Percentiles rank a stretch among this genome's conserved stretches.
These are phyloP conservation scores for Lepetodrilus schrolli DNA, from an alignment of 2,888 invertebrate genomes.

Conservation along the genomic window DNA sequence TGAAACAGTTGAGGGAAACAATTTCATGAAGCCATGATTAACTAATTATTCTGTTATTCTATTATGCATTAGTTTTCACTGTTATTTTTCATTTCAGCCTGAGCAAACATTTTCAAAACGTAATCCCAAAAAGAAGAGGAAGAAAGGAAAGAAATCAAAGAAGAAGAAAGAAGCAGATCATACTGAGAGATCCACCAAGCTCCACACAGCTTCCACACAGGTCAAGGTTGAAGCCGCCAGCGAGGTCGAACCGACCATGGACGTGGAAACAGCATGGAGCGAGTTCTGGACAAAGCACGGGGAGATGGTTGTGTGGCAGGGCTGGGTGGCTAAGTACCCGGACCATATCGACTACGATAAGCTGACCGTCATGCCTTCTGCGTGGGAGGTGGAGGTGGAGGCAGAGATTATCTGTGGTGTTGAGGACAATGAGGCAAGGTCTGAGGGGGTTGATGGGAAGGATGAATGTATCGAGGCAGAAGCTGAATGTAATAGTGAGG, in stretches of 20 bases:
- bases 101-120: not conserved
- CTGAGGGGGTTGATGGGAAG: conserved; percentile 27
- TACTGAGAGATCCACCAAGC: not conserved
- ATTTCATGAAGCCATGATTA: too few species aligned
- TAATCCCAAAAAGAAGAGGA: not conserved
- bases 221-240: not conserved
- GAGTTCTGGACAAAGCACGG: conserved; percentile 69
- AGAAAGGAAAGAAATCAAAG: not conserved
- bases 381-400: conserved; percentile 53
- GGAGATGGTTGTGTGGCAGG: conserved; percentile 68
- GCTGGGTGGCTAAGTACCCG: conserved; percentile 71
- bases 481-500: too few species aligned
- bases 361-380: conserved; percentile 49
- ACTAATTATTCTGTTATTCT: too few species aligned
- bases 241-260: not conserved
- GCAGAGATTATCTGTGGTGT: conserved; percentile 33
- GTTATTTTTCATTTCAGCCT: too few species aligned
- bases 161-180: not conserved
- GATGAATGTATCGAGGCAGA: not conserved
- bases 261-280: conserved; percentile 28
- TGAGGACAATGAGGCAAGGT: not conserved
- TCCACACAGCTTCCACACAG: not conserved
- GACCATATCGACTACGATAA: conserved; percentile 61
- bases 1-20: too few species aligned
- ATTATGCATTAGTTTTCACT: too few species aligned